phyloP scores from a whole-genome alignment of 2,113 vertebrate genomes.

The Bos taurus region ARS-UCD2.0 NC_037333.1:109168501-109169000 shows the following conservation, averaged over 20 bases:
- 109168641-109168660: neutral
- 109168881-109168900: neutral
- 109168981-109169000: neutral
- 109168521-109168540: neutral
- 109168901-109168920: neutral
- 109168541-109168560: constrained; percentile 14
- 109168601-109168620: neutral
- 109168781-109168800: neutral
- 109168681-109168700: neutral
- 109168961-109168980: neutral
- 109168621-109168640: neutral
- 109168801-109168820: neutral
- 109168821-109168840: neutral
- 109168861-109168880: neutral
- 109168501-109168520: neutral
- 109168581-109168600: neutral
- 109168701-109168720: neutral
- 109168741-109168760: neutral
- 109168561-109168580: neutral
- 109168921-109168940: neutral
- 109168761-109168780: neutral
- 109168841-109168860: neutral
- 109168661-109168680: neutral
- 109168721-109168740: neutral
- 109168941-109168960: neutral